A percentile compares a stretch with the other conserved stretches of the same genome.
Conservation (phyloP, 2,888 invertebrate species). For the Copidosoma aretas region DNA sequence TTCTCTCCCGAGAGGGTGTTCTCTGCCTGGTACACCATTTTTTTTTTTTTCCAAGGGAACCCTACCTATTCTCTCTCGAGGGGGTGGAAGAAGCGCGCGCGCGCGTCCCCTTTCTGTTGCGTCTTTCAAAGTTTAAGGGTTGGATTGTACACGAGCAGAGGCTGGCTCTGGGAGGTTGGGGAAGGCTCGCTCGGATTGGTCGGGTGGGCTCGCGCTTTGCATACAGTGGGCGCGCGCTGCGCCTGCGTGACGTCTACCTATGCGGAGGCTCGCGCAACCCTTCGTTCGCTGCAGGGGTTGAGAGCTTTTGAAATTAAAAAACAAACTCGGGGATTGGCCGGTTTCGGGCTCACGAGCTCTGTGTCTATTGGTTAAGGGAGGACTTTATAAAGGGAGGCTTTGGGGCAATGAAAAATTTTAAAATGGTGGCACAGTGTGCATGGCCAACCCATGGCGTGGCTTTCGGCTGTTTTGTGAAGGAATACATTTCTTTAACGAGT, state of each 20-base stretch:
- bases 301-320: constrained; percentile 45
- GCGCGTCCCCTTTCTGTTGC: not conserved
- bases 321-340: constrained; percentile 20
- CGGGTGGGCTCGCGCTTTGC: constrained; percentile 47
- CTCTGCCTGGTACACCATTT: constrained; percentile 10
- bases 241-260: constrained; percentile 46
- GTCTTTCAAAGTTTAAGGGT: constrained; percentile 18
- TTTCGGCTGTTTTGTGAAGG: too few species aligned
- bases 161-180: constrained; percentile 1
- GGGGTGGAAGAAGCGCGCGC: not conserved
- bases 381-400: constrained; percentile 23
- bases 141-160: not conserved
- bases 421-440: not conserved
- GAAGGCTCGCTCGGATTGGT: constrained; percentile 13
- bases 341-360: not conserved
- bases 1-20: not conserved
- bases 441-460: too few species aligned
- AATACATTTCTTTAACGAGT: too few species aligned
- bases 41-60: constrained; percentile 3
- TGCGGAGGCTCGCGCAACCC: constrained; percentile 9
- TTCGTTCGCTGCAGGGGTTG: not conserved
- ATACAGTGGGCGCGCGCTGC: constrained; percentile 45
- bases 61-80: not conserved
- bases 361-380: constrained; percentile 9
- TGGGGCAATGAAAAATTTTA: not conserved